These are phyloP conservation scores for Nasonovia ribisnigri DNA, from an alignment of 2,888 invertebrate genomes.

Conservation along the genomic window DNA sequence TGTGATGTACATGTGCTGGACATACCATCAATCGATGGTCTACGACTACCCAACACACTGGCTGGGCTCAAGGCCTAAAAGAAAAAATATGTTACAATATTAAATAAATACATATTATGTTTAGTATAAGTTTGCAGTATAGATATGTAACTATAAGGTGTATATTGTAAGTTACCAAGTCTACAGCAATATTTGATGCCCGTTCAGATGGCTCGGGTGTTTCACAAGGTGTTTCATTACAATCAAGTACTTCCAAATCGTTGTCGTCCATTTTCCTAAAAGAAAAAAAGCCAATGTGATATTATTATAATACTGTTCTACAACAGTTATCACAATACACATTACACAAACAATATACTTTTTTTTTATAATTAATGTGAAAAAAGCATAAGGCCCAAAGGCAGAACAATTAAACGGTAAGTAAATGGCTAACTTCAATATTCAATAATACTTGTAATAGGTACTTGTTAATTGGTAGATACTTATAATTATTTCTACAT, in stretches of 20 bases:
- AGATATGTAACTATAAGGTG: background rate
- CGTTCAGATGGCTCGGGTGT: conserved; percentile 33
- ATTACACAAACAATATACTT: background rate
- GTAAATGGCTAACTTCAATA: background rate
- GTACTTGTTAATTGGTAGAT: no score
- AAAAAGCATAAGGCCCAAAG: background rate
- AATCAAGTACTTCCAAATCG: conserved; percentile 57
- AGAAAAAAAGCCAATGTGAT: background rate
- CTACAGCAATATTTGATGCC: conserved; percentile 11
- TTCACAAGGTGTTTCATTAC: background rate
- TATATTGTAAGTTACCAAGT: conserved; percentile 21
- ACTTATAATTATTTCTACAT: background rate
- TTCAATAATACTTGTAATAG: background rate
- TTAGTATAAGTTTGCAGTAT: background rate
- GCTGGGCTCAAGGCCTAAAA: conserved; percentile 54
- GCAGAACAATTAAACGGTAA: background rate
- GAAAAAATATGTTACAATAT: background rate
- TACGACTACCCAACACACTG: conserved; percentile 59
- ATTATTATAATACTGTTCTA: background rate
- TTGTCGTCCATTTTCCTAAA: conserved; percentile 29
- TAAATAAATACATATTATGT: background rate
- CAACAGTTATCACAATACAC: background rate
- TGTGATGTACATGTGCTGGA: conserved; percentile 67
- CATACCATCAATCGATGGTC: conserved; percentile 66
- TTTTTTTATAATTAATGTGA: background rate